These are phyloP conservation scores for Yponomeuta malinellus DNA, from an alignment of 2,888 invertebrate species.

Conservation along the genomic window DNA sequence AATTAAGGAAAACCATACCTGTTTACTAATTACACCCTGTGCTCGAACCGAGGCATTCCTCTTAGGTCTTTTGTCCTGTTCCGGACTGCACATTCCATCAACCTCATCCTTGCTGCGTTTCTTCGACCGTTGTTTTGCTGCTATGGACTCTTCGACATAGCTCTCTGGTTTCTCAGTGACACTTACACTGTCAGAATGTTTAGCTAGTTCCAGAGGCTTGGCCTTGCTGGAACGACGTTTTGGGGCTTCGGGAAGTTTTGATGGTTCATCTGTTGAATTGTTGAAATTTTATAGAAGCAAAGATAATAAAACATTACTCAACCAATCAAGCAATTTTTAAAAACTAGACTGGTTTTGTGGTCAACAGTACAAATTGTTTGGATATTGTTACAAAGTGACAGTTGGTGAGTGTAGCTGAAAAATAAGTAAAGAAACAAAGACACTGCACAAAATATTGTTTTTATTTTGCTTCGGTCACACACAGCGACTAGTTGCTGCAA, in stretches of 20 bases:
- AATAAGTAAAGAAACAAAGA: too few species aligned
- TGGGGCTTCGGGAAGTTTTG: conserved; percentile 27
- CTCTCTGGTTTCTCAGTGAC: neutral
- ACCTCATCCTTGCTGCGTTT: conserved; percentile 64
- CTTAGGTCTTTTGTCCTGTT: conserved; percentile 58
- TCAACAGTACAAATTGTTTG: too few species aligned
- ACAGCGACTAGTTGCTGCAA: too few species aligned
- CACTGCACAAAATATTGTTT: too few species aligned
- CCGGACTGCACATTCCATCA: conserved; percentile 56
- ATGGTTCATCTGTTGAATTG: conserved; percentile 38
- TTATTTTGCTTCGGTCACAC: too few species aligned
- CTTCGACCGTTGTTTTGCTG: conserved; percentile 41
- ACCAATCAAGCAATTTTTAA: too few species aligned
- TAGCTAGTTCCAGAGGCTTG: neutral
- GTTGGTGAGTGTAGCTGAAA: too few species aligned
- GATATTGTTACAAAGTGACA: too few species aligned
- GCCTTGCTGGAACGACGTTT: neutral
- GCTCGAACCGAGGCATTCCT: conserved; percentile 64
- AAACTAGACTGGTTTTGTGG: too few species aligned
- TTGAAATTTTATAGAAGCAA: neutral
- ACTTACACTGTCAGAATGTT: neutral
- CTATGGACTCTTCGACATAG: conserved; percentile 24
- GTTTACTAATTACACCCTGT: conserved; percentile 59
- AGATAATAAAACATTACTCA: neutral
- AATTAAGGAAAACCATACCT: conserved; percentile 34